phyloP scores from a whole-genome alignment of 2,888 invertebrate genomes.

The Polydrusus pterygomalis region DNA sequence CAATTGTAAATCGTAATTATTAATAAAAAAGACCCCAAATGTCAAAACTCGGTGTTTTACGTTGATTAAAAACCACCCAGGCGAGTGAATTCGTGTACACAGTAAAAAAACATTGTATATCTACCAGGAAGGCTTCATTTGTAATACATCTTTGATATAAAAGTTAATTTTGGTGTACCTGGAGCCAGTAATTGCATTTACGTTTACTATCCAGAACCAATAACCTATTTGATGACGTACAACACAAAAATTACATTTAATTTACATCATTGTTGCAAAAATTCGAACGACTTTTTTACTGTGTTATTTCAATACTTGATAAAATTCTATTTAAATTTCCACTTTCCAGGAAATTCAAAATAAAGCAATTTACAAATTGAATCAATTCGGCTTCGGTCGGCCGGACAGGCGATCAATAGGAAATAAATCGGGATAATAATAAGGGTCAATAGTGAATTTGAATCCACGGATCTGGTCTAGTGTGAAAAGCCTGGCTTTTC shows the following conservation, averaged over 20 bases:
- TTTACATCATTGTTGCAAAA: no score
- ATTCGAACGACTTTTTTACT: no score
- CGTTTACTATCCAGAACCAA: no score
- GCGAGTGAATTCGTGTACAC: neutral
- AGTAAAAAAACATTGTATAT: no score
- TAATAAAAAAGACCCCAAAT: neutral
- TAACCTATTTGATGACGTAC: no score
- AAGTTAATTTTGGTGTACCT: no score
- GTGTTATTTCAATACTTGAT: neutral
- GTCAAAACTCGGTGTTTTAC: constrained; percentile 8
- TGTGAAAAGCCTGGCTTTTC: constrained; percentile 45
- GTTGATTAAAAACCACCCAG: constrained; percentile 7
- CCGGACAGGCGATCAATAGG: constrained; percentile 53
- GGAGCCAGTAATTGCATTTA: no score
- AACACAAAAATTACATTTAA: no score
- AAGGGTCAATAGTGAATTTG: constrained; percentile 52
- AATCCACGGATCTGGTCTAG: constrained; percentile 45
- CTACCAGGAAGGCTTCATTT: no score
- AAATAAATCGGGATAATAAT: constrained; percentile 55
- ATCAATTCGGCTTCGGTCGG: constrained; percentile 41
- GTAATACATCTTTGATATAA: no score
- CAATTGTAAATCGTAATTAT: neutral
- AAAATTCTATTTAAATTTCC: constrained; percentile 40
- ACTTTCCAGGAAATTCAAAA: constrained; percentile 29
- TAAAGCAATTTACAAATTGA: constrained; percentile 55